These are phyloP conservation scores for Selene dorsalis DNA, from an alignment of 2,797 vertebrate species.

Conservation along the genomic window DNA sequence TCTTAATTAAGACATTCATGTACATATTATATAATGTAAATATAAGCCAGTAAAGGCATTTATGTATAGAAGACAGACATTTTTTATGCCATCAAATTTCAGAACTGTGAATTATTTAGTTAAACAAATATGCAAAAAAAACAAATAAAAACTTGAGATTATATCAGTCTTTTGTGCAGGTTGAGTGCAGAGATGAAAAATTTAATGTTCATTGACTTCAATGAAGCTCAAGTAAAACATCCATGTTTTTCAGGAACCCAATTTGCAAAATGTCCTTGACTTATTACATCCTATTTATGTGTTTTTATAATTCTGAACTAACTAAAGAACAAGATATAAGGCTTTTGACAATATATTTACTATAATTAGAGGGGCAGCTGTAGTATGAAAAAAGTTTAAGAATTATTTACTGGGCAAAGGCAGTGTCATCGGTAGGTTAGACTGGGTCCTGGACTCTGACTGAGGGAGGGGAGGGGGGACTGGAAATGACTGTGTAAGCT, in stretches of 20 bases:
- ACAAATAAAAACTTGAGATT: conserved; percentile 14
- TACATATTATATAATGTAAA: neutral
- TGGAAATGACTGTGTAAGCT: conserved; percentile 65
- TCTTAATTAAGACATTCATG: conserved; percentile 18
- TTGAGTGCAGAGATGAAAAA: neutral
- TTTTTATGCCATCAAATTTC: too few relatives aligned
- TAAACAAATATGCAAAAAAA: too few relatives aligned
- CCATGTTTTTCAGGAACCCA: neutral
- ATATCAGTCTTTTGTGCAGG: neutral
- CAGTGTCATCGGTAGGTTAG: conserved; percentile 3
- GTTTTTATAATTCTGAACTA: neutral
- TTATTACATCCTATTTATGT: conserved; percentile 1
- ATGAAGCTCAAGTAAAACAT: neutral
- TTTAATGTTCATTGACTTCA: neutral
- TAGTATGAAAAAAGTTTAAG: neutral
- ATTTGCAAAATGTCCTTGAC: neutral
- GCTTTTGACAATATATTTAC: neutral
- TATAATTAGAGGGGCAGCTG: neutral
- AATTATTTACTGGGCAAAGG: neutral
- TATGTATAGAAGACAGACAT: too few relatives aligned
- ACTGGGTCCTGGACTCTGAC: conserved; percentile 19
- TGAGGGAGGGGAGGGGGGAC: neutral
- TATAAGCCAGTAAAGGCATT: too few relatives aligned
- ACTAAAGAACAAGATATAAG: conserved; percentile 2
- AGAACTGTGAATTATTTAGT: too few relatives aligned